A percentile compares a stretch with the other conserved stretches of the same genome.
These are phyloP conservation scores for Kryptolebias ocellatus DNA, from an alignment of 2,797 vertebrate species.

Conservation along the genomic window DNA sequence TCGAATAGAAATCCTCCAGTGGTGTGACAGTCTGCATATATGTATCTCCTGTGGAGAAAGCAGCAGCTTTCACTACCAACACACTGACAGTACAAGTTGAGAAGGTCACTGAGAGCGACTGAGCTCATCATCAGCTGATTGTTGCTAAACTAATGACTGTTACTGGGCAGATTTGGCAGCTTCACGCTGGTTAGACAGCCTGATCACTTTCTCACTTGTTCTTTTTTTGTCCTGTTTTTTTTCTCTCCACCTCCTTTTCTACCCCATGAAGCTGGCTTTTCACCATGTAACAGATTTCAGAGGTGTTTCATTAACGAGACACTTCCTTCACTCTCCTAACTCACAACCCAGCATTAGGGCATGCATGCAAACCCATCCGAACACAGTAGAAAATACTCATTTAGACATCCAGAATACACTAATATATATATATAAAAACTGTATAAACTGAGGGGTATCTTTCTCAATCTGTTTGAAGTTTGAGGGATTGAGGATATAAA, in stretches of 20 bases:
- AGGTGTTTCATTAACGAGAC: conserved; percentile 68
- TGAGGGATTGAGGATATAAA: conserved; percentile 58
- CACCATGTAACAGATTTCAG: conserved; percentile 51
- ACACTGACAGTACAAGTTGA: conserved; percentile 21
- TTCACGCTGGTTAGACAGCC: conserved; percentile 18
- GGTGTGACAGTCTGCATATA: background rate
- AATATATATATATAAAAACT: conserved; percentile 1
- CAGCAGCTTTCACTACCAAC: conserved; percentile 16
- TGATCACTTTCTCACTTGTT: conserved; percentile 54
- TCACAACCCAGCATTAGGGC: conserved; percentile 31
- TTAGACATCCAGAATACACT: background rate
- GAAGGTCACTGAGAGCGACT: conserved; percentile 47
- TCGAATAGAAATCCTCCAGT: conserved; percentile 8
- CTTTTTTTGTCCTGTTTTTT: conserved; percentile 49
- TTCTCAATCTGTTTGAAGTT: conserved; percentile 15
- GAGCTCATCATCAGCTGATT: conserved; percentile 46
- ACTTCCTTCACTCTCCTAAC: conserved; percentile 41
- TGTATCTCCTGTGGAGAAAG: background rate
- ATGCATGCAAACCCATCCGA: conserved; percentile 7
- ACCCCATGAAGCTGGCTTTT: conserved; percentile 21
- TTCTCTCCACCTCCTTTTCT: conserved; percentile 28
- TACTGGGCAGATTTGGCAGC: conserved; percentile 70
- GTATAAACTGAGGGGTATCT: conserved; percentile 6
- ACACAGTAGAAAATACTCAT: conserved; percentile 21
- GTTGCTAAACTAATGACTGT: conserved; percentile 51